Conservation (phyloP, 2,797 vertebrate genomes). For the Xenopus petersii region DNA sequence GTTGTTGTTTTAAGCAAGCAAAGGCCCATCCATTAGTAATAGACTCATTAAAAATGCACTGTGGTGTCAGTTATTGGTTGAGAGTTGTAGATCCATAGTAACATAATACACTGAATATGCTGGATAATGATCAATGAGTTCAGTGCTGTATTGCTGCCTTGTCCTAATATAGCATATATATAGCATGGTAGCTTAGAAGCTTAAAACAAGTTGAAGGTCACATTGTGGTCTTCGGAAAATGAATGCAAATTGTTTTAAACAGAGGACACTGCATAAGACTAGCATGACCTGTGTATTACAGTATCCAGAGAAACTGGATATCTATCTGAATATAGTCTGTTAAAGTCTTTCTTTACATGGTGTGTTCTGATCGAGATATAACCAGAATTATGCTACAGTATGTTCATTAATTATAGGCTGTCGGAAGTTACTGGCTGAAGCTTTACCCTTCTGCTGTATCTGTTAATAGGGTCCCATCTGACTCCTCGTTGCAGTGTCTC, state of each 20-base stretch:
- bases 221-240: constrained; percentile 22
- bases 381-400: neutral
- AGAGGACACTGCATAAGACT: constrained; percentile 30
- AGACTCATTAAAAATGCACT: constrained; percentile 43
- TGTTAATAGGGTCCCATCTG: neutral
- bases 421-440: neutral
- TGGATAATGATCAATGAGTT: constrained; percentile 40
- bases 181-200: constrained; percentile 29
- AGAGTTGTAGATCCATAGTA: constrained; percentile 32
- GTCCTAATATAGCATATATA: constrained; percentile 39
- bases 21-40: constrained; percentile 44
- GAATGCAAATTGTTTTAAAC: constrained; percentile 28
- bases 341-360: neutral
- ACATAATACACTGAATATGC: constrained; percentile 33
- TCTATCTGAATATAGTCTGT: neutral
- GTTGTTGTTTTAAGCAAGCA: constrained; percentile 17
- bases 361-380: neutral
- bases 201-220: constrained; percentile 39
- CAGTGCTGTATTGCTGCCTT: constrained; percentile 34
- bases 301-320: constrained; percentile 3
- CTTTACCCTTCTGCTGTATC: neutral
- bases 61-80: constrained; percentile 36
- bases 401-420: neutral
- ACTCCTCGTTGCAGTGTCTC: neutral
- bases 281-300: neutral